phyloP scores from a whole-genome alignment of 2,888 invertebrate species.

The Zootermopsis nevadensis region DNA sequence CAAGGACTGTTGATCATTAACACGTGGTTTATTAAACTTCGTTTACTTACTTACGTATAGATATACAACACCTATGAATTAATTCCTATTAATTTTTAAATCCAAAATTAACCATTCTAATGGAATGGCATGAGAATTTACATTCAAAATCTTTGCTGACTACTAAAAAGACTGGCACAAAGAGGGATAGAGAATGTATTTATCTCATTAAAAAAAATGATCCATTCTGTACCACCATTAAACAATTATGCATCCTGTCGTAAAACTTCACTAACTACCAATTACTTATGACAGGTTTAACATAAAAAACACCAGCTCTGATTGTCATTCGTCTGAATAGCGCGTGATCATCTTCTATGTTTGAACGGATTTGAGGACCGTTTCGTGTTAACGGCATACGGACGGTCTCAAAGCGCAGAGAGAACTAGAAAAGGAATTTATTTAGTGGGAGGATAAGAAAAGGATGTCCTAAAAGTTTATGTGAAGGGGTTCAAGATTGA shows the following conservation, averaged over 20 bases:
- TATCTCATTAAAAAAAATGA: constrained; percentile 1
- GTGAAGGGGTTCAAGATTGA: background rate
- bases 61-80: background rate
- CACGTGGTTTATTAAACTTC: background rate
- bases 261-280: constrained; percentile 7
- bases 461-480: background rate
- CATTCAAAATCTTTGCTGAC: background rate
- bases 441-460: background rate
- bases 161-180: background rate
- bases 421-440: background rate
- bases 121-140: background rate
- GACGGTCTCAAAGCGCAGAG: background rate
- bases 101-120: background rate
- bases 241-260: background rate
- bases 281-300: background rate
- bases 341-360: background rate
- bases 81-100: background rate
- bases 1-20: too few species aligned
- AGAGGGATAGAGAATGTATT: background rate
- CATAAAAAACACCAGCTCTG: background rate
- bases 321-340: background rate
- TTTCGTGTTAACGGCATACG: background rate
- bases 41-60: background rate
- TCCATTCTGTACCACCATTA: background rate
- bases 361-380: background rate